Evolutionary conservation across 2,888 invertebrate genomes (phyloP).

Genomic region (Oxycera nigricornis): DNA sequence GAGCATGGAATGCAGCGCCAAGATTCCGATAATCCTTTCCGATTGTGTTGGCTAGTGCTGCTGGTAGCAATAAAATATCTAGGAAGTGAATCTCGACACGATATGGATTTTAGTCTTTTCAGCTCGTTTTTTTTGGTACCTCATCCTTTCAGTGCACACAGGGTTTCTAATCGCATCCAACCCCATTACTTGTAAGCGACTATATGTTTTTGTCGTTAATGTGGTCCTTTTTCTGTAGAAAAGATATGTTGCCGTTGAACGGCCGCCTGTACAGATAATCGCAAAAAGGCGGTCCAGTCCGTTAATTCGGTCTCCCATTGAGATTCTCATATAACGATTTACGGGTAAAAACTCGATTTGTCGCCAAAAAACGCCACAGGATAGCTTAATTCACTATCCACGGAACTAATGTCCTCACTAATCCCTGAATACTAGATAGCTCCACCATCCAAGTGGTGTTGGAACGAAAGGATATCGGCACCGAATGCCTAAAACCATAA

Average conservation of each 20-base stretch:
- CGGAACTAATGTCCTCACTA: conserved; percentile 38
- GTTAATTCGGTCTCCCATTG: conserved; percentile 8
- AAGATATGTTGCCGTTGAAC: conserved; percentile 43
- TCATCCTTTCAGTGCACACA: not conserved
- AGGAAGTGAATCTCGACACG: conserved; percentile 17
- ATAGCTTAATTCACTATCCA: conserved; percentile 26
- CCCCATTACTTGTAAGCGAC: conserved; percentile 14
- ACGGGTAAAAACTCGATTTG: conserved; percentile 27
- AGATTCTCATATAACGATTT: not conserved
- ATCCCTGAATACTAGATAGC: not conserved
- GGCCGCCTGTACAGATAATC: conserved; percentile 43
- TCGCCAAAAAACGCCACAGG: conserved; percentile 19
- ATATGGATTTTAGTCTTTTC: conserved; percentile 41
- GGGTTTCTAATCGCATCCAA: conserved; percentile 39
- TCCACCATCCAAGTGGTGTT: not conserved
- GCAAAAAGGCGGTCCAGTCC: conserved; percentile 44
- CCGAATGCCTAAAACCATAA: conserved; percentile 21
- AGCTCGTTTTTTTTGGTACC: not conserved
- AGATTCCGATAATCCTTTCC: conserved; percentile 38
- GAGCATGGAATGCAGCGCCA: conserved; percentile 18
- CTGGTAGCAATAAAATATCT: conserved; percentile 44
- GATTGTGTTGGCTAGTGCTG: conserved; percentile 23
- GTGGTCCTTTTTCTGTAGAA: conserved; percentile 33
- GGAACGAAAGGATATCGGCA: conserved; percentile 28
- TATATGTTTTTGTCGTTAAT: conserved; percentile 22